A percentile compares a stretch with the other conserved stretches of the same genome.
These are phyloP conservation scores for Tortrix viridana DNA, from an alignment of 2,888 invertebrate genomes.

Conservation along the genomic window DNA sequence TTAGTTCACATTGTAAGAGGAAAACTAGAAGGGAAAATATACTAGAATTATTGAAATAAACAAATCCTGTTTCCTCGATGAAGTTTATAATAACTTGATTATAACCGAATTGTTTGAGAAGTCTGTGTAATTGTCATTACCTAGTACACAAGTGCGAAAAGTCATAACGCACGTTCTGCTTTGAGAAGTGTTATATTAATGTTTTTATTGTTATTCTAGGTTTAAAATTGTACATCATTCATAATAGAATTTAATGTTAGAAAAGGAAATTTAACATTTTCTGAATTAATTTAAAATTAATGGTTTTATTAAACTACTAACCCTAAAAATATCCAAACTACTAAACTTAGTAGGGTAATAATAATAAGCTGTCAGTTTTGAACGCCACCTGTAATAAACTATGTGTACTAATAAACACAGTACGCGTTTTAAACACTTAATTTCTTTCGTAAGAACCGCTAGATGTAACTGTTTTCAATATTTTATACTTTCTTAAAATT, in stretches of 20 bases:
- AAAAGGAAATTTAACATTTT: too few relatives aligned
- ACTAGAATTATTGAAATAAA: conserved; percentile 18
- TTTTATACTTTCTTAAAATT: not conserved
- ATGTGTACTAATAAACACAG: not conserved
- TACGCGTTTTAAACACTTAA: not conserved
- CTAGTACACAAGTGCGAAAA: too few relatives aligned
- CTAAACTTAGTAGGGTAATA: not conserved
- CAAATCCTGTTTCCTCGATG: conserved; percentile 7
- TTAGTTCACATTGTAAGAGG: conserved; percentile 28
- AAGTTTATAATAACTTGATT: conserved; percentile 24
- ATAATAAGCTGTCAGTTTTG: not conserved
- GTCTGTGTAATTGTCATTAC: conserved; percentile 13
- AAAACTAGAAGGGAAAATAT: conserved; percentile 14
- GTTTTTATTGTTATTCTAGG: too few relatives aligned
- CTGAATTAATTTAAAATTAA: too few relatives aligned
- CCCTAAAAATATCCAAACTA: not conserved
- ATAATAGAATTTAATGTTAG: too few relatives aligned
- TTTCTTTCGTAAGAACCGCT: not conserved
- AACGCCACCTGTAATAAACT: not conserved
- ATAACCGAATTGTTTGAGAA: conserved; percentile 10
- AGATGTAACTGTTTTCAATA: conserved; percentile 4
- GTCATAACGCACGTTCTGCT: too few relatives aligned
- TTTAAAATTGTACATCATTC: too few relatives aligned
- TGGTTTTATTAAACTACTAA: too few relatives aligned
- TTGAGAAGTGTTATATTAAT: too few relatives aligned